Percentiles rank a stretch among this genome's conserved stretches.
Conservation (phyloP, 2,113 vertebrate species). For the Istiophorus platypterus region DNA sequence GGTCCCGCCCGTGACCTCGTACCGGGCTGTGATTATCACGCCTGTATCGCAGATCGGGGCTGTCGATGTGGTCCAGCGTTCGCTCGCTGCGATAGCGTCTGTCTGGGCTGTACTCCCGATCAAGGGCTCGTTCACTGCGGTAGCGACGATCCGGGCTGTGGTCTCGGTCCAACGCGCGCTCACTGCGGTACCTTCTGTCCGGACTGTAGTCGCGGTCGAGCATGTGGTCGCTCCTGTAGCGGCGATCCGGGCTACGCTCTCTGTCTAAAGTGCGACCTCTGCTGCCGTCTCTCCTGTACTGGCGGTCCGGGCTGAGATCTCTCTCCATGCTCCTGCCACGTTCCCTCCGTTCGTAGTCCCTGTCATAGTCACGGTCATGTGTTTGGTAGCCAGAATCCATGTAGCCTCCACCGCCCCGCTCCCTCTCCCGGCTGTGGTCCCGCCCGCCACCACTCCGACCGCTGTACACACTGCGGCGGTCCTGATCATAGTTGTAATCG, state of each 20-base stretch:
- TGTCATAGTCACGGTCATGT: constrained; percentile 78
- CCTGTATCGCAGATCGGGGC: constrained; percentile 69
- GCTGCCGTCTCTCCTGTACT: constrained; percentile 84
- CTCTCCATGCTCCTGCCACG: constrained; percentile 78
- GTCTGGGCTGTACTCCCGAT: constrained; percentile 83
- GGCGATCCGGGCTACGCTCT: constrained; percentile 81
- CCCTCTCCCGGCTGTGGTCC: constrained; percentile 80
- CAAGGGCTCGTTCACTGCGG: constrained; percentile 84
- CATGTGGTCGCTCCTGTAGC: constrained; percentile 74
- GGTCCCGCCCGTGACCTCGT: constrained; percentile 75
- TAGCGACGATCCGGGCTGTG: constrained; percentile 77
- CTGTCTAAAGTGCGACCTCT: constrained; percentile 85
- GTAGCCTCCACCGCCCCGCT: constrained; percentile 71
- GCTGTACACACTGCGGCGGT: constrained; percentile 88
- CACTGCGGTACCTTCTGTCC: constrained; percentile 76
- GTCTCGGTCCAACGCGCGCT: constrained; percentile 82
- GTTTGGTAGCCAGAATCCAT: constrained; percentile 80
- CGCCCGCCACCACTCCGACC: constrained; percentile 81
- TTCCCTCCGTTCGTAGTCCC: constrained; percentile 77
- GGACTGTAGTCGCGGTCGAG: constrained; percentile 83
- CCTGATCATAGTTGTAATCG: constrained; percentile 87
- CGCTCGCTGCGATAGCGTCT: constrained; percentile 81
- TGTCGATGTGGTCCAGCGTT: constrained; percentile 81
- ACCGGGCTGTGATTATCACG: constrained; percentile 57
- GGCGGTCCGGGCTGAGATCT: constrained; percentile 84